phyloP scores from a whole-genome alignment of 2,113 vertebrate species.

The Alaudala cheleensis region DNA sequence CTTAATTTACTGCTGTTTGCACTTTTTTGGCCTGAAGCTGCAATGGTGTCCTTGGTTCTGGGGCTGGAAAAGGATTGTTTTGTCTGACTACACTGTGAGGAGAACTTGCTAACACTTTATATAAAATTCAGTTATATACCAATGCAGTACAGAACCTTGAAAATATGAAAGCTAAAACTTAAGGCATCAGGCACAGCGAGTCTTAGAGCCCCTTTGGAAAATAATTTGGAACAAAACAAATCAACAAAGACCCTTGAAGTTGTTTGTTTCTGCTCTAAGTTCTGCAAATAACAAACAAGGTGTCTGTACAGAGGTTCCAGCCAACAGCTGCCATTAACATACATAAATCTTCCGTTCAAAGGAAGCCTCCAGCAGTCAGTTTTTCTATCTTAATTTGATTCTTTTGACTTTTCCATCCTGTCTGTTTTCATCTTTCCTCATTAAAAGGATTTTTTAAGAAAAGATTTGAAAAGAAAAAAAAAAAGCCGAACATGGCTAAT shows the following conservation, averaged over 20 bases:
- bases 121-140: neutral
- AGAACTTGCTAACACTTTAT: neutral
- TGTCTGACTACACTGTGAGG: neutral
- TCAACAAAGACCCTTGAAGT: neutral
- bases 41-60: neutral
- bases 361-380: slow-evolving; percentile 47
- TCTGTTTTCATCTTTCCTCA: slow-evolving; percentile 59
- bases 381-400: slow-evolving; percentile 59
- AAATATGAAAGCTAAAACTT: neutral
- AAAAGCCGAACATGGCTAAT: slow-evolving; percentile 46
- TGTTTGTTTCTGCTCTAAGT: neutral
- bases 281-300: slow-evolving; percentile 37
- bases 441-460: slow-evolving; percentile 47
- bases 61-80: neutral
- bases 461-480: neutral
- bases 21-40: neutral
- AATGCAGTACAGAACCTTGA: neutral
- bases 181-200: neutral
- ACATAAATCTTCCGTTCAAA: slow-evolving; percentile 45
- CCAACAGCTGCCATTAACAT: slow-evolving; percentile 39
- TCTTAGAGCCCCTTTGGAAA: neutral
- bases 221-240: neutral
- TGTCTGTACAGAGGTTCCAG: slow-evolving; percentile 31
- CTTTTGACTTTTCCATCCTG: slow-evolving; percentile 49
- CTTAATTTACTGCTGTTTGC: neutral